Evolutionary conservation across 2,888 invertebrate species (phyloP).

Genomic region (Scrobipalpa atriplicella): DNA sequence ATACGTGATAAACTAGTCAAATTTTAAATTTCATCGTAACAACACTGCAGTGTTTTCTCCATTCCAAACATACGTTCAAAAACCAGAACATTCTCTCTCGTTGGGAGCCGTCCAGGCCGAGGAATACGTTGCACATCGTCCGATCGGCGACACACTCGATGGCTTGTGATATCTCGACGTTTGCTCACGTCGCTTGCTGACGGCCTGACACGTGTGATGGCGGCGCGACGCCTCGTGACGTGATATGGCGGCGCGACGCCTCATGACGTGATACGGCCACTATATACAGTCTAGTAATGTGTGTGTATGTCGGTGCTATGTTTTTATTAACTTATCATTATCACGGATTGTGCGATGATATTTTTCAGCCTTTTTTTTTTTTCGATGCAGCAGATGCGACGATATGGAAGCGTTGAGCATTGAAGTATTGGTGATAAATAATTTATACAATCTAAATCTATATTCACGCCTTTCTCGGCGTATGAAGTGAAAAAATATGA

Average conservation of each 20-base stretch:
- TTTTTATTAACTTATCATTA: neutral
- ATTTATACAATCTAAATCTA: neutral
- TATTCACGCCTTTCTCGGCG: neutral
- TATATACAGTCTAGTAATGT: slow-evolving; percentile 16
- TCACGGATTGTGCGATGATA: neutral
- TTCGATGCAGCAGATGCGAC: slow-evolving; percentile 3
- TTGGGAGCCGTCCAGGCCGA: neutral
- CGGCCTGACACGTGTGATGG: neutral
- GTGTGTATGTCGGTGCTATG: slow-evolving; percentile 9
- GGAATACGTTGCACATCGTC: neutral
- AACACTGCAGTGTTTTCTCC: neutral
- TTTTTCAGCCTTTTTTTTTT: neutral
- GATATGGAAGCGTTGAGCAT: neutral
- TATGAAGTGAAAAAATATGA: neutral
- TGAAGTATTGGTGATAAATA: neutral
- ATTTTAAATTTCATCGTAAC: neutral
- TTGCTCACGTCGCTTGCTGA: neutral
- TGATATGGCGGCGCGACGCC: neutral
- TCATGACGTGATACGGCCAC: neutral
- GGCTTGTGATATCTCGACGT: neutral
- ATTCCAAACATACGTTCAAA: slow-evolving; percentile 3
- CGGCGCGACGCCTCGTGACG: neutral
- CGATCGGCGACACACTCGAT: neutral
- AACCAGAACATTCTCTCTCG: slow-evolving; percentile 2
- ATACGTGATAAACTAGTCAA: no score